Conservation (phyloP, 2,888 invertebrate genomes). For the Trissolcus japonicus region DNA sequence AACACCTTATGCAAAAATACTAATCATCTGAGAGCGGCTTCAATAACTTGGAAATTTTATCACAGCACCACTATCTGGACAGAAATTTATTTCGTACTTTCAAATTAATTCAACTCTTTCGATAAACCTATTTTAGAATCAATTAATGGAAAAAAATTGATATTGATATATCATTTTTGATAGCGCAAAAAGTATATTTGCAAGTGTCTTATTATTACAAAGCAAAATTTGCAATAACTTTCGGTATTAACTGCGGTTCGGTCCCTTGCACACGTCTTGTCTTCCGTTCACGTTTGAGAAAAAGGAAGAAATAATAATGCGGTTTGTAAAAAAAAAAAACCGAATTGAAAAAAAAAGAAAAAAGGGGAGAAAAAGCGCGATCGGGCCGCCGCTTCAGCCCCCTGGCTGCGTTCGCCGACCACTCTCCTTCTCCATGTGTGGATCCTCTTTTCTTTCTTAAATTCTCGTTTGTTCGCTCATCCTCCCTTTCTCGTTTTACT, state of each 20-base stretch:
- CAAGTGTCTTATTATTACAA: conserved; percentile 23
- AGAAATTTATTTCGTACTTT: too few relatives aligned
- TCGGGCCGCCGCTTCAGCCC: conserved; percentile 67
- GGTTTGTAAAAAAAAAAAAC: conserved; percentile 60
- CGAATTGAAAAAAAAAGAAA: conserved; percentile 51
- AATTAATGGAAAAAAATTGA: too few relatives aligned
- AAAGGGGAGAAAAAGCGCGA: conserved; percentile 59
- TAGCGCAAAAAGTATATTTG: background rate
- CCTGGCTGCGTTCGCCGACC: conserved; percentile 61
- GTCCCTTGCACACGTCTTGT: conserved; percentile 56
- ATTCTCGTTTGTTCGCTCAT: conserved; percentile 55
- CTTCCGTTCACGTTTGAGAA: conserved; percentile 58
- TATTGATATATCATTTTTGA: conserved; percentile 7
- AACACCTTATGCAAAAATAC: conserved; percentile 62
- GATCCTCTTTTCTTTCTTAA: conserved; percentile 58
- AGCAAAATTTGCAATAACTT: conserved; percentile 37
- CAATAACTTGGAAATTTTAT: too few relatives aligned
- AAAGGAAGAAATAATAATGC: conserved; percentile 59
- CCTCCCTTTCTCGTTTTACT: conserved; percentile 56
- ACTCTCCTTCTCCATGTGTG: conserved; percentile 60
- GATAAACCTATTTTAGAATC: too few relatives aligned
- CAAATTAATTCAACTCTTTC: too few relatives aligned
- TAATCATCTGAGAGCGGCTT: conserved; percentile 12
- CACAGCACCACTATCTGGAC: too few relatives aligned
- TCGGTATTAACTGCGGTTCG: conserved; percentile 41